Evolutionary conservation across 2,113 vertebrate species (phyloP).

Genomic region (Trinectes maculatus): DNA sequence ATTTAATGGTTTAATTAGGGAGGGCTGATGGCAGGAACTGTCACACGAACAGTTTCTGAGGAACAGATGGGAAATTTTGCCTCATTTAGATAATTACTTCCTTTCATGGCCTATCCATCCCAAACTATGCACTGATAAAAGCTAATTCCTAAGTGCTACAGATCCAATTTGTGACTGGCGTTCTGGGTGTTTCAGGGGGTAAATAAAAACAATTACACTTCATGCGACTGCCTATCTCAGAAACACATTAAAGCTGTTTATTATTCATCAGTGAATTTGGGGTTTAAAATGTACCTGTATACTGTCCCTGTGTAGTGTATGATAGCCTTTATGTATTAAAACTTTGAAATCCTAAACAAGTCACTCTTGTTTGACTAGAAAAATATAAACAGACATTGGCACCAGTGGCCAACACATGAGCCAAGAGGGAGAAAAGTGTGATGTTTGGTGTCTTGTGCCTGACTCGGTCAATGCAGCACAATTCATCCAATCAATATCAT

Average conservation of each 20-base stretch:
- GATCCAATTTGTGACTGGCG: conserved; percentile 5
- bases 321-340: no score
- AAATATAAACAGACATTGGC: conserved; percentile 2
- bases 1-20: conserved; percentile 54
- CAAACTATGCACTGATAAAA: conserved; percentile 35
- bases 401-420: not conserved
- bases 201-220: no score
- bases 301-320: no score
- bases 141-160: conserved; percentile 23
- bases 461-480: conserved; percentile 27
- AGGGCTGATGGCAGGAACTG: conserved; percentile 42
- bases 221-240: no score
- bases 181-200: conserved; percentile 2
- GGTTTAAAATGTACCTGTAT: no score
- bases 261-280: no score
- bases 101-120: conserved; percentile 57
- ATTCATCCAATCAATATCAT: conserved; percentile 46
- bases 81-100: conserved; percentile 47
- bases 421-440: not conserved
- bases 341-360: not conserved
- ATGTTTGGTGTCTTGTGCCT: conserved; percentile 5
- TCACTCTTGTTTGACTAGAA: not conserved
- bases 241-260: no score
- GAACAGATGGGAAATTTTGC: conserved; percentile 61
- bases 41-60: conserved; percentile 20